Conservation (phyloP, 53 echinoderm and acorn worm genomes). For the Paracentrotus lividus region DNA sequence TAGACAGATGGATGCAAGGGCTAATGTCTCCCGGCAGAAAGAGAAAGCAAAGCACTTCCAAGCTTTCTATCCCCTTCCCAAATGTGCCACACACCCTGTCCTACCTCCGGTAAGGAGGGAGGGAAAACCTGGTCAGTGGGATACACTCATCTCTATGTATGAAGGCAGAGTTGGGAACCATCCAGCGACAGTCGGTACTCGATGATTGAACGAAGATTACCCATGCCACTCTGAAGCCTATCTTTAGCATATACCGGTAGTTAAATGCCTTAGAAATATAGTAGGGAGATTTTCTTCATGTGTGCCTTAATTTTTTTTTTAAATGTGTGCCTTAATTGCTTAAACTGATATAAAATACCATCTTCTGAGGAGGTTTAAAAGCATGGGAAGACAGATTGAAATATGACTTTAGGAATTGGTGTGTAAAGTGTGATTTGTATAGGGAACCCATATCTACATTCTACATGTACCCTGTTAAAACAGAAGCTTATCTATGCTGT, state of each 20-base stretch:
- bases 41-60: conserved; percentile 82
- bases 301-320: no score
- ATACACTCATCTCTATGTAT: conserved; percentile 92
- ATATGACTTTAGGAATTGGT: no score
- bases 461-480: no score
- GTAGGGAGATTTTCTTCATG: background rate
- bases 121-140: conserved; percentile 89
- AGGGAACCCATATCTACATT: no score
- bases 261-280: background rate
- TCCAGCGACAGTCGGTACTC: conserved; percentile 78
- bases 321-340: background rate
- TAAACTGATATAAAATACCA: no score
- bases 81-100: conserved; percentile 89
- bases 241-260: no score
- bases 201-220: background rate
- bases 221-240: background rate
- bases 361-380: no score
- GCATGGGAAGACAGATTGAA: no score
- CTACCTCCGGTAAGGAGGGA: conserved; percentile 90
- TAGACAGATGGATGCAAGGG: conserved; percentile 80
- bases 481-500: no score
- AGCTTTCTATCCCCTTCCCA: conserved; percentile 93
- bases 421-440: no score
- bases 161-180: conserved; percentile 96
- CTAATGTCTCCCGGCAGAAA: conserved; percentile 80